Conservation (phyloP, 2,888 invertebrate genomes). For the Lysandra coridon region DNA sequence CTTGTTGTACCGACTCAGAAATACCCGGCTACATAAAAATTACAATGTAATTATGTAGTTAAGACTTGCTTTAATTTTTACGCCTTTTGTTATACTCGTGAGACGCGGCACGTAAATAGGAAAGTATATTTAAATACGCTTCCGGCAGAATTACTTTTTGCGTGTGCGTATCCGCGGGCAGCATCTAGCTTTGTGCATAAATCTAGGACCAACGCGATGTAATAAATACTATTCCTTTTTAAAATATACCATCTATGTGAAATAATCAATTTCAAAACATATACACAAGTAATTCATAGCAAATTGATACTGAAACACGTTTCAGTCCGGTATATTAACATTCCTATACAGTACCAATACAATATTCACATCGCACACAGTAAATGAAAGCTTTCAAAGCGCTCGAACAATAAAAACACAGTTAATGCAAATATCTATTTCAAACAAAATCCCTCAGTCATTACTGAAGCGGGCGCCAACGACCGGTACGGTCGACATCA, state of each 20-base stretch:
- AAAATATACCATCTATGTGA: not conserved
- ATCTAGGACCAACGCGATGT: not conserved
- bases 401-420: constrained; percentile 20
- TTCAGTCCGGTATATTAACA: not conserved
- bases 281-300: not conserved
- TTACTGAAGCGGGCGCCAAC: constrained; percentile 27
- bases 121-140: no score
- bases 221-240: not conserved
- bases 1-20: constrained; percentile 48
- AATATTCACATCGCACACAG: constrained; percentile 18
- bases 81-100: not conserved
- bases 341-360: not conserved
- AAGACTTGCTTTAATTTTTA: not conserved
- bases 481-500: not conserved
- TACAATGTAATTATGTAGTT: constrained; percentile 55
- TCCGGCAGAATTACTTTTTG: no score
- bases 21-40: not conserved
- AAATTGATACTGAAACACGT: not conserved
- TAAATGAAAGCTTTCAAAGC: constrained; percentile 21
- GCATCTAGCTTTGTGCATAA: no score
- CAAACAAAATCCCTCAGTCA: constrained; percentile 30
- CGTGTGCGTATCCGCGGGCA: no score
- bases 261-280: not conserved
- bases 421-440: constrained; percentile 27
- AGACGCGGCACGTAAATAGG: not conserved